Conservation (phyloP, 2,113 vertebrate species). For the Glaucomys volans region DNA sequence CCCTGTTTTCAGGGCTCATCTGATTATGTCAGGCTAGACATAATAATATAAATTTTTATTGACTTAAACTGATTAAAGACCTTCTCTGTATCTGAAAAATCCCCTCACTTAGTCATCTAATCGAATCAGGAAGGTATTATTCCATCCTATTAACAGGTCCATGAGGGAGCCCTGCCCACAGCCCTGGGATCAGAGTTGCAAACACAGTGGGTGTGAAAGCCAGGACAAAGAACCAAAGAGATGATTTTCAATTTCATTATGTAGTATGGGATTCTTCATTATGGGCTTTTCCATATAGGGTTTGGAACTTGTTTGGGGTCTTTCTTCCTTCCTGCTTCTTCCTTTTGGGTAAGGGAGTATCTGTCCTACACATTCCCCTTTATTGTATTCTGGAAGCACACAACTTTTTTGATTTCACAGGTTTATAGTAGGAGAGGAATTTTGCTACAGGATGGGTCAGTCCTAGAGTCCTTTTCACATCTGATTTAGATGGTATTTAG, state of each 20-base stretch:
- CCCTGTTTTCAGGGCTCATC: neutral
- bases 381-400: neutral
- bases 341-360: neutral
- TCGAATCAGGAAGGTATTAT: neutral
- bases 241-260: neutral
- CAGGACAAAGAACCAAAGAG: neutral
- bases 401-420: neutral
- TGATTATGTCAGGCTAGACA: neutral
- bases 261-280: too few species aligned
- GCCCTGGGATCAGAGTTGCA: accelerated
- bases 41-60: neutral
- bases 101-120: neutral
- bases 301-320: neutral
- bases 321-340: neutral
- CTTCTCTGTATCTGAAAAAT: neutral
- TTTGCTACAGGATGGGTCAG: too few species aligned
- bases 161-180: accelerated
- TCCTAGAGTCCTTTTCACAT: neutral
- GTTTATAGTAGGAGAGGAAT: neutral
- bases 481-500: neutral
- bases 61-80: neutral
- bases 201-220: neutral
- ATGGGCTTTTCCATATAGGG: neutral
- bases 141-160: neutral
- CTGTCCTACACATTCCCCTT: too few species aligned